Percentiles rank a stretch among this genome's conserved stretches.
Evolutionary conservation across 2,797 vertebrate genomes (phyloP).

Genomic region (Pseudocheirus occidentalis): DNA sequence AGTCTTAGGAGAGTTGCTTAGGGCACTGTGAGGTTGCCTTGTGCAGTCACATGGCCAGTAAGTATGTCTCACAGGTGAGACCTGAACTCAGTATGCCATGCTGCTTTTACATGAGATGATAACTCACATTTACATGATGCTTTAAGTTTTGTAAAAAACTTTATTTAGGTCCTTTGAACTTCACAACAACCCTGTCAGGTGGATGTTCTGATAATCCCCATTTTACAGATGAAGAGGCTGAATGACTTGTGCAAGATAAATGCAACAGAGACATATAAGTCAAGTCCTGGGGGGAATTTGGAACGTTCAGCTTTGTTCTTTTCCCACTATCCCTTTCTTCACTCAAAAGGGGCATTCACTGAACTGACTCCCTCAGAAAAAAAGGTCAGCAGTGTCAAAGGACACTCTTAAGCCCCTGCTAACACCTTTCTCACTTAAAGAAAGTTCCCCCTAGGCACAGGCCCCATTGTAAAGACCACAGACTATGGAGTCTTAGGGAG

Average conservation of each 20-base stretch:
- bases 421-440: not conserved
- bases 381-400: not conserved
- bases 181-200: not conserved
- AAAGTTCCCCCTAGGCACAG: not conserved
- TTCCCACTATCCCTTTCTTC: not conserved
- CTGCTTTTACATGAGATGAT: not conserved
- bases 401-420: not conserved
- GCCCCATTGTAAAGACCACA: not conserved
- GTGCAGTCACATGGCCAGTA: not conserved
- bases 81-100: not conserved
- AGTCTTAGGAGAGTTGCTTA: not conserved
- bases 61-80: not conserved
- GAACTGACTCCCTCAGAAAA: not conserved
- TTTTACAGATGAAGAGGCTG: not conserved
- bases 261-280: not conserved
- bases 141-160: not conserved
- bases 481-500: conserved; percentile 10
- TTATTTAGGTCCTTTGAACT: not conserved
- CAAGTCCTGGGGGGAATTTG: not conserved
- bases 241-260: not conserved
- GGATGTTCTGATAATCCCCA: not conserved
- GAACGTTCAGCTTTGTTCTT: not conserved
- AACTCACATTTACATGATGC: not conserved
- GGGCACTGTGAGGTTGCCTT: not conserved
- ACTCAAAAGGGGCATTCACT: not conserved